These are phyloP conservation scores for Hydractinia echinata DNA, from an alignment of 30 jellyfish, hydroid and myxozoan genomes.

Conservation along the genomic window DNA sequence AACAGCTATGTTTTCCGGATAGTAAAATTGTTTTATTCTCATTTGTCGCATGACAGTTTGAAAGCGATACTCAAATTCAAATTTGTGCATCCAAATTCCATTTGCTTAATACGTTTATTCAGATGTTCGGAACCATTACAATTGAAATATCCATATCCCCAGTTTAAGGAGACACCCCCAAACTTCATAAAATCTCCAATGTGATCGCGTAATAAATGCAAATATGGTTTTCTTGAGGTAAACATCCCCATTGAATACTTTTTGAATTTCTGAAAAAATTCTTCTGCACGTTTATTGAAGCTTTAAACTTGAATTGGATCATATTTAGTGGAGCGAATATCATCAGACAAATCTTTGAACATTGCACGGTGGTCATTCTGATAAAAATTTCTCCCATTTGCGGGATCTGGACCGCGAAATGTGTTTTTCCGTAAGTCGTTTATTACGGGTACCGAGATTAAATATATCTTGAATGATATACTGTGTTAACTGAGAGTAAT, in stretches of 20 bases:
- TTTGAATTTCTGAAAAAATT: background rate
- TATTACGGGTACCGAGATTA: too few relatives aligned
- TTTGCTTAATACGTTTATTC: background rate
- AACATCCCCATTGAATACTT: background rate
- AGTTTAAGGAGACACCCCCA: background rate
- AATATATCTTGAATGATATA: too few relatives aligned
- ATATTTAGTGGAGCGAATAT: background rate
- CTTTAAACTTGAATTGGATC: background rate
- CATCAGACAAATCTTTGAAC: background rate
- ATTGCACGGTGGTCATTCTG: too few relatives aligned
- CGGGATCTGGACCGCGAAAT: too few relatives aligned
- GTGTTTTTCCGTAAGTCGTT: too few relatives aligned
- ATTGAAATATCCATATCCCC: constrained; percentile 9
- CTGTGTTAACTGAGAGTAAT: too few relatives aligned
- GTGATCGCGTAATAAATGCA: background rate
- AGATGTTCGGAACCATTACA: background rate
- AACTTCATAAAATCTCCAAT: constrained; percentile 1
- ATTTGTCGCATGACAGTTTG: background rate
- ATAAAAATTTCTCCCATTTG: too few relatives aligned
- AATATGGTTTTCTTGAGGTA: background rate
- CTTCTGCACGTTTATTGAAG: background rate
- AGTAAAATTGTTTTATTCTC: background rate
- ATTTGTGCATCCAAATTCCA: background rate
- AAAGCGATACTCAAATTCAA: background rate
- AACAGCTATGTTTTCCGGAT: too few relatives aligned